Evolutionary conservation across 2,797 vertebrate genomes (phyloP), one percentile per base, ranked within the genome.

Genomic region (Manis pentadactyla): DNA sequence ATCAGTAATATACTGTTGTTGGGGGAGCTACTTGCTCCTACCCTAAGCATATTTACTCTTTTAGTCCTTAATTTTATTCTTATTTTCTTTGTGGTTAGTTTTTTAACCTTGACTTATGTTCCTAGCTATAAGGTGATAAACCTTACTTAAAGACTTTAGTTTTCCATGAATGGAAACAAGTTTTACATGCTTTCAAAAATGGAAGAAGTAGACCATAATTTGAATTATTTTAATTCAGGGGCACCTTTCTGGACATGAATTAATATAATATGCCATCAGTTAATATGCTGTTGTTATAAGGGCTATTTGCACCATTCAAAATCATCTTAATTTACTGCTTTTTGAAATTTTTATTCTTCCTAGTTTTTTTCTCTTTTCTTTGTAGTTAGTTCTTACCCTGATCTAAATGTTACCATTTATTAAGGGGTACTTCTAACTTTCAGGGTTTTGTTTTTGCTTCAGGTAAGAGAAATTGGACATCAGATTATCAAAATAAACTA

Each of bases 331-430:
- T 83, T 29, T 71, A 10, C 17, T 86, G 69, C 39, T 69, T 83
- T 59, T 74, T 64, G 68, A 19, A 42, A 42, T 57, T 63, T 64
- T 75, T 93, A 75, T 66, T n/a, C 15, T 34, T 19, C 15, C 37
- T 69, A 8, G 18, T 34, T 85, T 93, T 77, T 73, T 71, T 82
- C 17, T 42, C 57, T n/a, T 84, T 57, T 77, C 42, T 64, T 46
- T 92, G 29, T 81, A 89, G 87, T 74, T 95, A 73, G n/a, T 93
- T 96, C 57, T 83, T 91, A 77, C 14, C 27, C 87, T 95, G 78
- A 86, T 42, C 61, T 90, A 83, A 95, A 49, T 87, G 15, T 84
- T 96, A 34, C 61, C 71, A 1, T 86, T 83, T 77, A 79, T 84
- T 42, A 93, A 87, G 25, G 57, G 14, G 37, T 90, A 51, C 73